These are phyloP conservation scores for Drosophila stalkeri DNA, from an alignment of 2,888 invertebrate genomes.

Conservation along the genomic window DNA sequence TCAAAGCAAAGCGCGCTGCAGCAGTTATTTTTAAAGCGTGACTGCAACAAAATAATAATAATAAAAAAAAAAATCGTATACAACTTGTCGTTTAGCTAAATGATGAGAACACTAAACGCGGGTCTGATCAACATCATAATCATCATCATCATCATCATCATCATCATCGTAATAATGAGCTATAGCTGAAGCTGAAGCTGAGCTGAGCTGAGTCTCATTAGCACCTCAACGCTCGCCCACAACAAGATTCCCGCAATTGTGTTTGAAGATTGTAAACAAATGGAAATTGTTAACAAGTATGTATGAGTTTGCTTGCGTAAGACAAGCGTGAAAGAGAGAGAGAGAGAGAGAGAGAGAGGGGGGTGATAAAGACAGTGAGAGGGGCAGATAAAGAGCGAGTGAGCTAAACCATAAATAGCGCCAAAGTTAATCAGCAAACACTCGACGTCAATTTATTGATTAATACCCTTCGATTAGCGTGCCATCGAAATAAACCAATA, in stretches of 20 bases:
- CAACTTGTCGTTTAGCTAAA: constrained; percentile 55
- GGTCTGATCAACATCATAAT: constrained; percentile 18
- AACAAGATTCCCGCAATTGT: constrained; percentile 33
- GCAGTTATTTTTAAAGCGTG: constrained; percentile 54
- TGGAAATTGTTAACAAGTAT: constrained; percentile 47
- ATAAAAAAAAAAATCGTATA: constrained; percentile 32
- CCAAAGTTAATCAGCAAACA: constrained; percentile 73
- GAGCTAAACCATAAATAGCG: constrained; percentile 43
- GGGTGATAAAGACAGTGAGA: constrained; percentile 8
- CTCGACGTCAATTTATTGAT: constrained; percentile 74
- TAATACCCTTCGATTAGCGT: constrained; percentile 75
- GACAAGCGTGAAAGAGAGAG: neutral
- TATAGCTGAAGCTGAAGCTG: constrained; percentile 14
- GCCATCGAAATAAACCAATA: constrained; percentile 37
- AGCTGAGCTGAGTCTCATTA: constrained; percentile 55
- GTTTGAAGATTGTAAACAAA: constrained; percentile 57
- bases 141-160: neutral
- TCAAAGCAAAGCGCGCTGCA: constrained; percentile 24
- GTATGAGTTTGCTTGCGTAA: constrained; percentile 44
- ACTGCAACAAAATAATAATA: constrained; percentile 35
- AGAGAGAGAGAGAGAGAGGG: neutral
- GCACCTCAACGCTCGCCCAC: constrained; percentile 56
- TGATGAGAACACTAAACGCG: constrained; percentile 44
- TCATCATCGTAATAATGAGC: constrained; percentile 25
- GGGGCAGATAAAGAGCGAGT: neutral